A percentile compares a stretch with the other conserved stretches of the same genome.
Conservation (phyloP, 2,888 invertebrate genomes). For the Lasioglossum figueresi region DNA sequence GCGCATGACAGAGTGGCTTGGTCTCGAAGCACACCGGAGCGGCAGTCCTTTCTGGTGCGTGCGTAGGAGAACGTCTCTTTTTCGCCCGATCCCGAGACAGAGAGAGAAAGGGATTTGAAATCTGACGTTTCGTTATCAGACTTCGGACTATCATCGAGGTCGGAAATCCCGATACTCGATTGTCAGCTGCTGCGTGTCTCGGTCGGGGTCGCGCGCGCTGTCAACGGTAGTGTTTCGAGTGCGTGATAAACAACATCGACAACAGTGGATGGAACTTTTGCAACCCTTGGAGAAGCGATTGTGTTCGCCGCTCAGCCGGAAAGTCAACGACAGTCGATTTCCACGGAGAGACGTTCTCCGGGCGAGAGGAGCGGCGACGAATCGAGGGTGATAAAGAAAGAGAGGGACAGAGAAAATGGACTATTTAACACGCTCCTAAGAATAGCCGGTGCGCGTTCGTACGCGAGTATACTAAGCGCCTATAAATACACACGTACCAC, state of each 20-base stretch:
- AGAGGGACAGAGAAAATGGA: constrained; percentile 59
- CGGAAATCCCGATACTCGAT: neutral
- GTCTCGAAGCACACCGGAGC: constrained; percentile 55
- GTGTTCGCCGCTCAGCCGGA: constrained; percentile 26
- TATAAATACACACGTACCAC: constrained; percentile 73
- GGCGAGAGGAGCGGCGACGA: neutral
- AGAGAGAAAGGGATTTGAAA: constrained; percentile 52
- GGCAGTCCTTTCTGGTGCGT: constrained; percentile 81
- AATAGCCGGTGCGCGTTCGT: constrained; percentile 73
- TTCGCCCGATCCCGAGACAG: constrained; percentile 57
- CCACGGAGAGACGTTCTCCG: neutral
- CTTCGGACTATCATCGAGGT: constrained; percentile 4
- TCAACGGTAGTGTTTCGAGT: constrained; percentile 34
- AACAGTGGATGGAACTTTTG: neutral
- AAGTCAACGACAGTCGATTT: neutral
- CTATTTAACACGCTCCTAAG: constrained; percentile 74
- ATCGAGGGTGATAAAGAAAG: constrained; percentile 25
- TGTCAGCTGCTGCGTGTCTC: constrained; percentile 10
- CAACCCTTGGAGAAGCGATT: constrained; percentile 8
- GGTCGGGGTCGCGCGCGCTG: constrained; percentile 20
- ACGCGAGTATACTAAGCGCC: constrained; percentile 72
- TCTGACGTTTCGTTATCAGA: constrained; percentile 46
- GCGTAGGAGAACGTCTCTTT: constrained; percentile 76
- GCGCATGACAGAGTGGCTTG: constrained; percentile 72
- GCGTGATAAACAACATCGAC: constrained; percentile 30